Evolutionary conservation across 2,888 invertebrate species (phyloP).

Genomic region (Philopedon plagiatum): DNA sequence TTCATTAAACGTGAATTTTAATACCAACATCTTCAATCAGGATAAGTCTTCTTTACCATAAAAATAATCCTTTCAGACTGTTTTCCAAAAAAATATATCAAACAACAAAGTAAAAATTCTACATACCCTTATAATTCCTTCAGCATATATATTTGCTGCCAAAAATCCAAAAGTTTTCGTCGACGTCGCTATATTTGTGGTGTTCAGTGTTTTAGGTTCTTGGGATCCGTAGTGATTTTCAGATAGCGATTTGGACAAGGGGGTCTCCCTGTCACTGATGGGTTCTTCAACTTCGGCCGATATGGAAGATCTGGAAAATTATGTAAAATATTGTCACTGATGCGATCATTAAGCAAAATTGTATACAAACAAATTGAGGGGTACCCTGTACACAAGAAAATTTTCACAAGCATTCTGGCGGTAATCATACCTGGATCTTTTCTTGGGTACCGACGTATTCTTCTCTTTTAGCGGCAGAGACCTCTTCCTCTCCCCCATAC

Average conservation of each 20-base stretch:
- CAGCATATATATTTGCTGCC: constrained; percentile 41
- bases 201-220: constrained; percentile 22
- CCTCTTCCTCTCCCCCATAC: constrained; percentile 5
- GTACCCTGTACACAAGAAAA: too few species aligned
- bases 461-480: constrained; percentile 37
- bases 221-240: constrained; percentile 7
- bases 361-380: too few species aligned
- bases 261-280: not conserved
- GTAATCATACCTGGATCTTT: constrained; percentile 34
- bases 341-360: too few species aligned
- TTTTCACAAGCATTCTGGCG: too few species aligned
- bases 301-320: not conserved
- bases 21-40: too few species aligned
- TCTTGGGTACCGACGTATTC: constrained; percentile 37
- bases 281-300: constrained; percentile 4
- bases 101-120: not conserved
- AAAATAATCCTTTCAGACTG: too few species aligned
- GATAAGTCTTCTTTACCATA: too few species aligned
- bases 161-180: constrained; percentile 42
- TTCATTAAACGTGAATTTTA: too few species aligned
- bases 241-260: not conserved
- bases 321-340: too few species aligned
- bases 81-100: too few species aligned
- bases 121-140: constrained; percentile 44
- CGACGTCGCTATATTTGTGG: constrained; percentile 37